phyloP scores from a whole-genome alignment of 2,888 invertebrate species.

The Ochropleura leucogaster region DNA sequence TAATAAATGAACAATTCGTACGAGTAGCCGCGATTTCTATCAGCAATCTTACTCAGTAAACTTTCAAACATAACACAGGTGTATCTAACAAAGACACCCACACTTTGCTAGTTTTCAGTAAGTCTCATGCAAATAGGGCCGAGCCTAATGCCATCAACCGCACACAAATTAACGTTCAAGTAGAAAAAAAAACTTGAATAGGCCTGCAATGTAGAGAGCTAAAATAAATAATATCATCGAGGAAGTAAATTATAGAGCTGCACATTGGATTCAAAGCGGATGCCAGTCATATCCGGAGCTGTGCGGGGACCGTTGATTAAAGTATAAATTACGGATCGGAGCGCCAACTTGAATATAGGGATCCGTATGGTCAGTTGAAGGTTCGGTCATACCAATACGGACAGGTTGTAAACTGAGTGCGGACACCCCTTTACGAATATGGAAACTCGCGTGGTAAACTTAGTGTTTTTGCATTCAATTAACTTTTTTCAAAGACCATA shows the following conservation, averaged over 20 bases:
- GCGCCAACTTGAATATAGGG: conserved; percentile 27
- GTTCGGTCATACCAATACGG: not conserved
- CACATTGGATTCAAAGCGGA: conserved; percentile 70
- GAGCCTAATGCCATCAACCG: too few relatives aligned
- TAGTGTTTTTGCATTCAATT: too few relatives aligned
- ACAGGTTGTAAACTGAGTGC: not conserved
- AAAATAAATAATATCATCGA: conserved; percentile 38
- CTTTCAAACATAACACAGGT: too few relatives aligned
- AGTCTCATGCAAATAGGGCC: too few relatives aligned
- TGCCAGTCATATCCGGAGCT: conserved; percentile 76
- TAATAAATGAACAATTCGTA: not conserved
- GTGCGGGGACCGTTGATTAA: conserved; percentile 76
- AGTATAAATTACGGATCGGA: conserved; percentile 76
- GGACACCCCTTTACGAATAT: too few relatives aligned
- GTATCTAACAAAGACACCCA: too few relatives aligned
- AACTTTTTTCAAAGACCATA: too few relatives aligned
- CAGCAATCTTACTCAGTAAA: not conserved
- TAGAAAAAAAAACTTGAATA: not conserved
- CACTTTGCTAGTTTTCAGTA: too few relatives aligned
- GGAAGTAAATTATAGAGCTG: conserved; percentile 56
- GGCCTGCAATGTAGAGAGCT: not conserved
- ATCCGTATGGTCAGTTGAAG: not conserved
- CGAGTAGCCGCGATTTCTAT: not conserved
- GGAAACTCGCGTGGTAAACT: too few relatives aligned
- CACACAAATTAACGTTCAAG: not conserved